Percentiles rank a stretch among this genome's conserved stretches.
These are phyloP conservation scores for Xyrauchen texanus DNA, from an alignment of 2,113 vertebrate genomes.

Conservation along the genomic window DNA sequence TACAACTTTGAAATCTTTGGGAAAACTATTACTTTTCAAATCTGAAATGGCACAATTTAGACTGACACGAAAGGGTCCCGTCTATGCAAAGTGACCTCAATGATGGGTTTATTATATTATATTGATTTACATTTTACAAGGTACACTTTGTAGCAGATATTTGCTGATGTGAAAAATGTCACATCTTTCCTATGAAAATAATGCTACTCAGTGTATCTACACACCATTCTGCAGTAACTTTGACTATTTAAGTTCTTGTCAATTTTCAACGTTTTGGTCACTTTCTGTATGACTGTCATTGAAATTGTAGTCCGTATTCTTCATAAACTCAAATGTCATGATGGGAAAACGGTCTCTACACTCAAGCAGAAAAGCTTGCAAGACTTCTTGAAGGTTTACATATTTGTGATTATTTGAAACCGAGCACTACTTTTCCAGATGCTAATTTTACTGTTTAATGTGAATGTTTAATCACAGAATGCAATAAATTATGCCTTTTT, in stretches of 20 bases:
- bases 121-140: not conserved
- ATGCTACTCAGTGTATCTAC: constrained; percentile 20
- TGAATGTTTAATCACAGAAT: no score
- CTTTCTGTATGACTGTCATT: no score
- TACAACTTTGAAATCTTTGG: not conserved
- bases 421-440: no score
- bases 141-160: constrained; percentile 6
- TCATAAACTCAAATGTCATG: not conserved
- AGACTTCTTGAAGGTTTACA: no score
- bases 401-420: no score
- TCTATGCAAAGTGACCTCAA: not conserved
- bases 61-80: not conserved
- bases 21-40: not conserved
- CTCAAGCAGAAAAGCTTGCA: no score
- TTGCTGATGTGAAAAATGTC: not conserved
- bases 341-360: no score
- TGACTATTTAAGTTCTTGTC: not conserved
- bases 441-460: no score
- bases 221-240: not conserved
- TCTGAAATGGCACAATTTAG: not conserved
- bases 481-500: not conserved
- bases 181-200: not conserved
- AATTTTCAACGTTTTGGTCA: not conserved
- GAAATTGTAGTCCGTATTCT: not conserved
- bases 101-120: constrained; percentile 13